Conservation (phyloP, 2,113 vertebrate species). For the Hucho hucho region DNA sequence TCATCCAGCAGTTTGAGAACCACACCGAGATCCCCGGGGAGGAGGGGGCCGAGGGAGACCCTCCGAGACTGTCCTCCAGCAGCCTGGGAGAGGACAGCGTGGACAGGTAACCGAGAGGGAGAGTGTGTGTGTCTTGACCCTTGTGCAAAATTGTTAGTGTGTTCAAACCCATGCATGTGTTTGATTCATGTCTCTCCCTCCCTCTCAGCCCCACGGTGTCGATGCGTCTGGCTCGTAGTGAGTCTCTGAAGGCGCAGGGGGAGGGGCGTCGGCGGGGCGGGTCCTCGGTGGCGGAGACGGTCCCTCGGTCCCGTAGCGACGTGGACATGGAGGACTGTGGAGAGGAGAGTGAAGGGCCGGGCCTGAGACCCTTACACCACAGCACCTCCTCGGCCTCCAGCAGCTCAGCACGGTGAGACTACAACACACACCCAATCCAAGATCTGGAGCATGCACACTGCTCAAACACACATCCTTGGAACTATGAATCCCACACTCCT, state of each 20-base stretch:
- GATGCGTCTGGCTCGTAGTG: conserved; percentile 85
- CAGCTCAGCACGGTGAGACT: conserved; percentile 81
- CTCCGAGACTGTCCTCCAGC: conserved; percentile 81
- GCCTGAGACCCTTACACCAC: conserved; percentile 80
- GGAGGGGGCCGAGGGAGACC: conserved; percentile 68
- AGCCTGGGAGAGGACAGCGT: conserved; percentile 87
- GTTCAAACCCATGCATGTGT: too few relatives aligned
- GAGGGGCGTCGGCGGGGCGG: conserved; percentile 80
- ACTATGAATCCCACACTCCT: too few relatives aligned
- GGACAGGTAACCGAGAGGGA: conserved; percentile 59
- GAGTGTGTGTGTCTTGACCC: background rate
- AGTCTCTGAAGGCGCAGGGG: conserved; percentile 90
- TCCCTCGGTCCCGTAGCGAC: conserved; percentile 88
- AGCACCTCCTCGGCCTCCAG: conserved; percentile 88
- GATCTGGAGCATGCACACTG: background rate
- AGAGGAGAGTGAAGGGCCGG: conserved; percentile 66
- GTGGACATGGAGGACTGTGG: conserved; percentile 93
- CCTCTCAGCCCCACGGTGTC: conserved; percentile 57
- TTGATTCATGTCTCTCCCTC: background rate
- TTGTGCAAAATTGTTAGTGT: background rate
- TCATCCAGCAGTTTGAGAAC: conserved; percentile 96
- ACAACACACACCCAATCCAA: too few relatives aligned
- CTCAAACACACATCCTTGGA: background rate
- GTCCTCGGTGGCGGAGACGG: conserved; percentile 71
- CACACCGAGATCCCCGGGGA: conserved; percentile 64